Evolutionary conservation across 92 coral and sea anemone genomes (phyloP).

Genomic region (Anthopleura xanthogrammica): DNA sequence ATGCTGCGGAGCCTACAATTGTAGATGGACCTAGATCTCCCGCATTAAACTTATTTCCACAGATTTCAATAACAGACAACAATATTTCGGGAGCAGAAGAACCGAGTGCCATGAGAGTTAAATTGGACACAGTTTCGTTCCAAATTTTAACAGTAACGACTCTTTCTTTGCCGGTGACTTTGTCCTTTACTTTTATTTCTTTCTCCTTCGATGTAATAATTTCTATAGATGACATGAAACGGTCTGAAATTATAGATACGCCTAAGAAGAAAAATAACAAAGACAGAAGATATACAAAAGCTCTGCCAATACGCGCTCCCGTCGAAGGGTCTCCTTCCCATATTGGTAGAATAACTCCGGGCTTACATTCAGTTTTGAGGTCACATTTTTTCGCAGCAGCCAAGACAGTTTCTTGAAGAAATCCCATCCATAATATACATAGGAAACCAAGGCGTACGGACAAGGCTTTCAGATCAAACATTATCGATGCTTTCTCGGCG

Average conservation of each 20-base stretch:
- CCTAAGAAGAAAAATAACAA: conserved; percentile 92
- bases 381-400: conserved; percentile 42
- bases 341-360: conserved; percentile 83
- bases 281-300: conserved; percentile 87
- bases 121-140: conserved; percentile 99
- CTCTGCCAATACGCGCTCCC: conserved; percentile 89
- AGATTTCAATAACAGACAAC: conserved; percentile 88
- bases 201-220: conserved; percentile 98
- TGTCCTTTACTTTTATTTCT: conserved; percentile 85
- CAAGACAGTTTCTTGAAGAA: conserved; percentile 72
- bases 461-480: conserved; percentile 52
- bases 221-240: conserved; percentile 98
- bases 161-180: conserved; percentile 85
- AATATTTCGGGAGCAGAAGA: conserved; percentile 98
- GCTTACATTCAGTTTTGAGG: conserved; percentile 55
- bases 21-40: conserved; percentile 99
- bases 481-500: conserved; percentile 32
- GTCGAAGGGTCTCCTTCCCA: conserved; percentile 84
- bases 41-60: conserved; percentile 86
- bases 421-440: conserved; percentile 48
- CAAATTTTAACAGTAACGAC: conserved; percentile 93
- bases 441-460: conserved; percentile 49
- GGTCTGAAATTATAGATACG: conserved; percentile 97
- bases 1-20: conserved; percentile 98
- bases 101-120: conserved; percentile 98